A percentile compares a stretch with the other conserved stretches of the same genome.
Conservation (phyloP, 2,888 invertebrate genomes). For the Thumatha senex region DNA sequence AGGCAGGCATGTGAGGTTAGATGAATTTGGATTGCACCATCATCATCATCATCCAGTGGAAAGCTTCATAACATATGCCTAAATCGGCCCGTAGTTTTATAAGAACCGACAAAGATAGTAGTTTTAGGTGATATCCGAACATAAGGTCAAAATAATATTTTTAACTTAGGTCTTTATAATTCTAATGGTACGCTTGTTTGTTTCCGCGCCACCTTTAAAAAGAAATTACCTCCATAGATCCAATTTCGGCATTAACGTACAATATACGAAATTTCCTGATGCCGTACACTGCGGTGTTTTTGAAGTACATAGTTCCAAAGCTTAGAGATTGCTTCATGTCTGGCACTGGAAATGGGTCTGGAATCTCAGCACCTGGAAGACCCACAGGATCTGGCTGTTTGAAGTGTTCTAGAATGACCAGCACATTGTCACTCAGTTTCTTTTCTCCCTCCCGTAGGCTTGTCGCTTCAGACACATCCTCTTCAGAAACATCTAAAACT, state of each 20-base stretch:
- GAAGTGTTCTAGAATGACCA: conserved; percentile 89
- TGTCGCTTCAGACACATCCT: conserved; percentile 31
- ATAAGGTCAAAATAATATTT: too few species aligned
- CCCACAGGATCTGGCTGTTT: conserved; percentile 91
- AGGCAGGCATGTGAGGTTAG: too few species aligned
- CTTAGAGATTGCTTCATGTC: conserved; percentile 89
- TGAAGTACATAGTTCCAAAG: conserved; percentile 88
- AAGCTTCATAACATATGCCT: too few species aligned
- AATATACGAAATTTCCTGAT: conserved; percentile 90
- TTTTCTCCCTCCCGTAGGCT: conserved; percentile 79
- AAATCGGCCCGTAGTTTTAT: too few species aligned
- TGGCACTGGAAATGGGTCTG: conserved; percentile 91
- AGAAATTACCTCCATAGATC: conserved; percentile 86
- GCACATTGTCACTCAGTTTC: conserved; percentile 88
- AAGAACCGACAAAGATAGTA: too few species aligned
- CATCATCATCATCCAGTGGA: too few species aligned
- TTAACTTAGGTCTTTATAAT: too few species aligned
- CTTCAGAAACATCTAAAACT: conserved; percentile 38
- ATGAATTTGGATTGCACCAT: too few species aligned
- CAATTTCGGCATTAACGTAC: conserved; percentile 87
- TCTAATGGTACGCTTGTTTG: too few species aligned
- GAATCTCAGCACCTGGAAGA: conserved; percentile 90
- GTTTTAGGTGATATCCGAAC: too few species aligned
- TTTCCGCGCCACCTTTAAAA: too few species aligned
- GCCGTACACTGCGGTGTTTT: conserved; percentile 88